Evolutionary conservation across 2,888 invertebrate genomes (phyloP), one percentile per base, ranked within the genome.

Genomic region (Hoplodrina ambigua): DNA sequence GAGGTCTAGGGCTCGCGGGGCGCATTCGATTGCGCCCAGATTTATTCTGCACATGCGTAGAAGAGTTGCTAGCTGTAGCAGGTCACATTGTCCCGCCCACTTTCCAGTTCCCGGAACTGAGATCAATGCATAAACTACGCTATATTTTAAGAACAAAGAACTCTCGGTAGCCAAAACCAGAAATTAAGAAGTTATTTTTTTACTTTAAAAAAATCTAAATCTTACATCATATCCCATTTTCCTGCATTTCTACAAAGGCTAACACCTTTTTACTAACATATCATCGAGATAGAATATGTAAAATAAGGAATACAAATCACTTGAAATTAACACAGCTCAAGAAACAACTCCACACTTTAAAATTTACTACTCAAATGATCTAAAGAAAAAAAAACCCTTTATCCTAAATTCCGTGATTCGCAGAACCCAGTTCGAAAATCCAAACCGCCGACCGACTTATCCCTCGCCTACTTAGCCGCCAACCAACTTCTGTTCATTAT

Each of bases 21-120:
- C n/a, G 25, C 10, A 4, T 53, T 52, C 55, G 68, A 63, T 53
- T 7, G 61, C 55, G 37, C 63, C 76, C 69, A 75, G 69, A 80
- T 80, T 53, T 61, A 52, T 58, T 50, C 2, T 59, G 81, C 64
- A 58, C 81, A 80, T 76, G 77, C 77, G 77, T 52, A 50, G 15
- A 58, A 46, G 53, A 41, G n/a, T 19, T 60, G 13, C 19, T 25
- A 15, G 13, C 19, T 65, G 19, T 53, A 41, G 4, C 57, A n/a
- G 52, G 55, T 76, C 52, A n/a, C 13, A 11, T 11, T 33, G 37
- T 20, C 30, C 37, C 49, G 20, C 41, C 62, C 20, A 49, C 15
- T 41, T 52, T 46, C 44, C 19, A 62, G 44, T 63, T 67, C 66
- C 19, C 46, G 6, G 46, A 54, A 69, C 41, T 13, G 13, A 53